These are phyloP conservation scores for Lithophane ornitopus DNA, from an alignment of 2,888 invertebrate species.

Conservation along the genomic window DNA sequence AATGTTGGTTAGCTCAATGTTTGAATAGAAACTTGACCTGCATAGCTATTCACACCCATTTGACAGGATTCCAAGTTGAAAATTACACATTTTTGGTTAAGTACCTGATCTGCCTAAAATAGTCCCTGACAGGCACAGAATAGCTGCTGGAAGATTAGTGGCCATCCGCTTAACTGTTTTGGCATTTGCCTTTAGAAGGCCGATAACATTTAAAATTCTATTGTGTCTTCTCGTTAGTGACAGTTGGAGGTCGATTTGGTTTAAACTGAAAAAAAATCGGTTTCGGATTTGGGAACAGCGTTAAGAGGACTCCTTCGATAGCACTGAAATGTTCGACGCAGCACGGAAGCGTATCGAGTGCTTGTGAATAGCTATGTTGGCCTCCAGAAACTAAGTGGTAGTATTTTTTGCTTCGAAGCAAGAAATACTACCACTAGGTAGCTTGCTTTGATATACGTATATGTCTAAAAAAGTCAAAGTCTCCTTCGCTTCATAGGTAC, in stretches of 20 bases:
- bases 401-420: background rate
- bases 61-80: background rate
- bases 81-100: background rate
- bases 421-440: too few relatives aligned
- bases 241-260: too few relatives aligned
- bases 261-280: background rate
- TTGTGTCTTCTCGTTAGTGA: too few relatives aligned
- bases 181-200: too few relatives aligned
- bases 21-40: background rate
- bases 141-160: background rate
- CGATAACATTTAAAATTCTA: too few relatives aligned
- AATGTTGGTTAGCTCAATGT: background rate
- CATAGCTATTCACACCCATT: background rate
- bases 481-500: background rate
- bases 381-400: background rate
- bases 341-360: background rate
- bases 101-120: background rate
- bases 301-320: background rate
- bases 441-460: background rate
- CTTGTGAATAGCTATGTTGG: background rate
- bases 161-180: too few relatives aligned
- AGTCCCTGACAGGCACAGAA: background rate
- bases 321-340: background rate
- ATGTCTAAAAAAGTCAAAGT: constrained; percentile 2
- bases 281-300: background rate